phyloP scores from a whole-genome alignment of 1,140 invertebrate genomes.

The Conus ventricosus region DNA sequence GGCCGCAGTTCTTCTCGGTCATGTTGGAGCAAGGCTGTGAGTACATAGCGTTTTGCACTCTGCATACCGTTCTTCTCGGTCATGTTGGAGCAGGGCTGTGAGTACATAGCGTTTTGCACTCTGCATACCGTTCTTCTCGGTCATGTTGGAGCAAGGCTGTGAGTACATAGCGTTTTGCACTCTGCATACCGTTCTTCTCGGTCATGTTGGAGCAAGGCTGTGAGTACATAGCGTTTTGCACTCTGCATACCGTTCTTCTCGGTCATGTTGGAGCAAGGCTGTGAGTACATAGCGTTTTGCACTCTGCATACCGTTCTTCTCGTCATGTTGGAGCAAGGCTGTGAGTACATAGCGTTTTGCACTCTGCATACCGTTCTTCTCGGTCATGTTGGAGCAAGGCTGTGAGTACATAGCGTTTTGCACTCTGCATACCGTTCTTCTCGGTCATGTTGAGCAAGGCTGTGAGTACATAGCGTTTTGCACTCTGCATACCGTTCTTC shows the following conservation, averaged over 20 bases:
- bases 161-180: neutral
- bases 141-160: constrained; percentile 29
- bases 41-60: neutral
- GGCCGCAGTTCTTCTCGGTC: constrained; percentile 19
- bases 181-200: constrained; percentile 22
- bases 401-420: constrained; percentile 7
- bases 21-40: constrained; percentile 31
- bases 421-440: too few species aligned
- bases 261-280: constrained; percentile 23
- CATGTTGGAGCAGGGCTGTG: constrained; percentile 28
- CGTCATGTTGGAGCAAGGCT: constrained; percentile 23
- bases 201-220: constrained; percentile 27
- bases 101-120: neutral
- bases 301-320: too few species aligned
- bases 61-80: neutral
- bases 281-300: constrained; percentile 6
- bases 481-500: too few species aligned
- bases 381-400: constrained; percentile 22
- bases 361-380: too few species aligned
- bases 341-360: constrained; percentile 6
- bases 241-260: too few species aligned
- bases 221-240: constrained; percentile 1
- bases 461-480: constrained; percentile 7
- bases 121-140: constrained; percentile 21
- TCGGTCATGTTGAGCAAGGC: constrained; percentile 18